Percentiles rank a stretch among this genome's conserved stretches.
phyloP scores from a whole-genome alignment of 1,140 invertebrate species.

The Trichoplusia ni region DNA sequence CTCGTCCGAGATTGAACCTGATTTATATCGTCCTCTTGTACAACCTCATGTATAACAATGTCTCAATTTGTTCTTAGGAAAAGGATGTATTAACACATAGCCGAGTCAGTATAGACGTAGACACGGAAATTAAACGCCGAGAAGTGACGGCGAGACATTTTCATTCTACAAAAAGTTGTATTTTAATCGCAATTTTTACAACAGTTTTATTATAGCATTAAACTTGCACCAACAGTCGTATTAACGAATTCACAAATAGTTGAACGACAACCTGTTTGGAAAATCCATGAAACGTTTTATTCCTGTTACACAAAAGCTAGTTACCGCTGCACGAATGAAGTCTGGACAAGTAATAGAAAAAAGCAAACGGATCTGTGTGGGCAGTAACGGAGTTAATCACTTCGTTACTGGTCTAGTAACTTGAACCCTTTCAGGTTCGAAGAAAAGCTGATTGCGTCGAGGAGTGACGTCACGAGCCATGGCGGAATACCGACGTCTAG shows the following conservation, averaged over 20 bases:
- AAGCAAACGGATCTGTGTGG: conserved; percentile 28
- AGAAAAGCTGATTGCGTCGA: conserved; percentile 34
- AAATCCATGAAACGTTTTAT: not conserved
- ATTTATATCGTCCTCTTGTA: conserved; percentile 23
- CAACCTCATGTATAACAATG: conserved; percentile 27
- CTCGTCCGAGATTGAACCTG: conserved; percentile 27
- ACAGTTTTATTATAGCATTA: no score
- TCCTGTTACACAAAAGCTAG: conserved; percentile 15
- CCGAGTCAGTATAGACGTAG: not conserved
- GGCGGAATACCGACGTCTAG: not conserved
- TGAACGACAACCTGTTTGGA: no score
- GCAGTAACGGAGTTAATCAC: conserved; percentile 27
- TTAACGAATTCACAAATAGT: no score
- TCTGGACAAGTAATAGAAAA: conserved; percentile 24
- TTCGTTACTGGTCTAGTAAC: conserved; percentile 32
- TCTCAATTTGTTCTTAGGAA: conserved; percentile 18
- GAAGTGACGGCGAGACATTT: no score
- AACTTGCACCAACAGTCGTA: no score
- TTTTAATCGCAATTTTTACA: no score
- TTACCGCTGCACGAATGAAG: conserved; percentile 11
- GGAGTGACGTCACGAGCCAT: conserved; percentile 37
- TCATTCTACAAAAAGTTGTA: no score
- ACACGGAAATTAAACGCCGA: not conserved
- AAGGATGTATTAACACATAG: not conserved
- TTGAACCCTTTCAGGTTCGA: conserved; percentile 33